These are phyloP conservation scores for Kradibia gibbosae DNA, from an alignment of 1,140 invertebrate genomes.

Conservation along the genomic window DNA sequence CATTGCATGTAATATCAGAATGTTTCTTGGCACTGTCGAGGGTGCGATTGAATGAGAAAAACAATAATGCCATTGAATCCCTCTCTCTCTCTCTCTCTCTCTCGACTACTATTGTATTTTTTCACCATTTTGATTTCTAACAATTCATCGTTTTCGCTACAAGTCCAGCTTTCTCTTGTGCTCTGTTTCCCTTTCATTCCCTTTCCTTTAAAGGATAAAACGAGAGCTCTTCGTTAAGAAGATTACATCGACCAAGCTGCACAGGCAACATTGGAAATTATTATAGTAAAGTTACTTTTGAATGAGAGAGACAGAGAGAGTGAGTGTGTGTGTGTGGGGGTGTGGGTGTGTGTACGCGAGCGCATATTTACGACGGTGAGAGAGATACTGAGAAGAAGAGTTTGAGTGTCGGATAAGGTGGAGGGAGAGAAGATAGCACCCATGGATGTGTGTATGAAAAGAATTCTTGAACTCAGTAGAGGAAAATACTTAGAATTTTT, in stretches of 20 bases:
- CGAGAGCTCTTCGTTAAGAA: constrained; percentile 40
- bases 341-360: too few species aligned
- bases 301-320: background rate
- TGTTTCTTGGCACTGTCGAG: background rate
- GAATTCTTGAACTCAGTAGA: constrained; percentile 1
- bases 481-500: constrained; percentile 46
- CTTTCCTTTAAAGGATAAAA: constrained; percentile 18
- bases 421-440: background rate
- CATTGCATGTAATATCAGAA: background rate
- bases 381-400: constrained; percentile 1
- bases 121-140: background rate
- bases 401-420: too few species aligned
- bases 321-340: background rate
- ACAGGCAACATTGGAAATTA: constrained; percentile 22
- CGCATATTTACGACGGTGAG: too few species aligned
- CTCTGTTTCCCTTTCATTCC: background rate
- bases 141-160: too few species aligned
- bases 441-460: background rate
- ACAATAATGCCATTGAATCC: background rate
- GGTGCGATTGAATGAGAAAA: constrained; percentile 41
- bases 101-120: background rate
- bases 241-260: constrained; percentile 38
- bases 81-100: background rate
- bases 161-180: background rate
- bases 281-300: constrained; percentile 42